phyloP scores from a whole-genome alignment of 2,113 vertebrate genomes.

The Mystacornis crossleyi region DNA sequence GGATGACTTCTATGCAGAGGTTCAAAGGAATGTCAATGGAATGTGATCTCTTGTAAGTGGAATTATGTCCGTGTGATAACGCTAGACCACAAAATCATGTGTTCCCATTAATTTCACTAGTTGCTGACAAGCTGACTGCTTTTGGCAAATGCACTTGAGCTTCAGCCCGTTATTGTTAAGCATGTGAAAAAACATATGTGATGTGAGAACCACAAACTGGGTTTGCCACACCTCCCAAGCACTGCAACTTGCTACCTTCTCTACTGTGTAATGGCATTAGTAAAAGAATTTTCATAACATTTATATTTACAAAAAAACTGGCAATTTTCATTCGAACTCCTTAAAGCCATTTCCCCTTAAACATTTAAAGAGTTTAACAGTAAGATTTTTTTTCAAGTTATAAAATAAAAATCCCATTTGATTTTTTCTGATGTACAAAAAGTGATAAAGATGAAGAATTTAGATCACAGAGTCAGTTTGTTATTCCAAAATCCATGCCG shows the following conservation, averaged over 20 bases:
- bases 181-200: constrained; percentile 38
- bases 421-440: constrained; percentile 96
- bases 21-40: constrained; percentile 49
- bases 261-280: constrained; percentile 91
- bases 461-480: constrained; percentile 84
- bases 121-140: constrained; percentile 57
- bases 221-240: constrained; percentile 70
- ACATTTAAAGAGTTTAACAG: constrained; percentile 90
- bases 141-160: constrained; percentile 62
- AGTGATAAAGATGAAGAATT: constrained; percentile 95
- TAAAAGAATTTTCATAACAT: constrained; percentile 84
- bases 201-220: constrained; percentile 63
- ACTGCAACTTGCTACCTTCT: constrained; percentile 86
- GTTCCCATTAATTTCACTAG: constrained; percentile 64
- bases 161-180: constrained; percentile 42
- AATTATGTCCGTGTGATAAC: constrained; percentile 8
- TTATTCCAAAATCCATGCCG: constrained; percentile 78
- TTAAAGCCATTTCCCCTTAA: constrained; percentile 97
- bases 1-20: constrained; percentile 36
- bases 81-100: background rate
- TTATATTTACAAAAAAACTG: constrained; percentile 93
- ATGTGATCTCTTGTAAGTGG: background rate
- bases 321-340: constrained; percentile 81
- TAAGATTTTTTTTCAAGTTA: constrained; percentile 88
- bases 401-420: constrained; percentile 98